A percentile compares a stretch with the other conserved stretches of the same genome.
Conservation (phyloP, 1,140 invertebrate genomes). For the Drosophila tsacasi region DNA sequence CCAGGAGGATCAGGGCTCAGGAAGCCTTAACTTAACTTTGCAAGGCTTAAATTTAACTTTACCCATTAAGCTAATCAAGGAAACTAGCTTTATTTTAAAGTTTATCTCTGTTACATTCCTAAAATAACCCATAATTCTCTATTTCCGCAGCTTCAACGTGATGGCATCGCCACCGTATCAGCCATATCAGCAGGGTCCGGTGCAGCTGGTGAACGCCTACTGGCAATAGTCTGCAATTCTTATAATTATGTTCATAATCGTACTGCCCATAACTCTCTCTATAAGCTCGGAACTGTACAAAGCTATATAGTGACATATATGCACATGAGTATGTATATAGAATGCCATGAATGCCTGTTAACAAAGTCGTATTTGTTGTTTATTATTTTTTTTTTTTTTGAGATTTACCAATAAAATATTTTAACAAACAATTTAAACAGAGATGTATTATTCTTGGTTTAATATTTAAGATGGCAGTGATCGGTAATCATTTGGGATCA, state of each 20-base stretch:
- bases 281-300: conserved; percentile 46
- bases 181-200: conserved; percentile 30
- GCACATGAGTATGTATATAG: conserved; percentile 13
- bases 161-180: conserved; percentile 48
- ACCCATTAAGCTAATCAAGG: background rate
- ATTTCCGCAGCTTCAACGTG: conserved; percentile 48
- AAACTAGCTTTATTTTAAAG: background rate
- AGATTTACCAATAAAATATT: conserved; percentile 34
- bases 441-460: background rate
- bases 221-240: conserved; percentile 47
- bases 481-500: background rate
- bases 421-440: conserved; percentile 17
- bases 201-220: conserved; percentile 65
- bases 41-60: background rate
- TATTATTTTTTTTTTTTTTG: conserved; percentile 20
- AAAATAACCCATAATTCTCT: background rate
- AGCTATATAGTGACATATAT: conserved; percentile 24
- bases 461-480: background rate
- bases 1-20: too few relatives aligned
- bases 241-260: conserved; percentile 4
- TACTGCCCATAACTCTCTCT: conserved; percentile 17
- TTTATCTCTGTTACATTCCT: background rate
- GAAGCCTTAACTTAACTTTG: background rate
- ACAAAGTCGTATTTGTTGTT: conserved; percentile 37
- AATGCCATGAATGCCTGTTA: conserved; percentile 35